Evolutionary conservation across 2,797 vertebrate species (phyloP).

Genomic region (Dipus sagitta): DNA sequence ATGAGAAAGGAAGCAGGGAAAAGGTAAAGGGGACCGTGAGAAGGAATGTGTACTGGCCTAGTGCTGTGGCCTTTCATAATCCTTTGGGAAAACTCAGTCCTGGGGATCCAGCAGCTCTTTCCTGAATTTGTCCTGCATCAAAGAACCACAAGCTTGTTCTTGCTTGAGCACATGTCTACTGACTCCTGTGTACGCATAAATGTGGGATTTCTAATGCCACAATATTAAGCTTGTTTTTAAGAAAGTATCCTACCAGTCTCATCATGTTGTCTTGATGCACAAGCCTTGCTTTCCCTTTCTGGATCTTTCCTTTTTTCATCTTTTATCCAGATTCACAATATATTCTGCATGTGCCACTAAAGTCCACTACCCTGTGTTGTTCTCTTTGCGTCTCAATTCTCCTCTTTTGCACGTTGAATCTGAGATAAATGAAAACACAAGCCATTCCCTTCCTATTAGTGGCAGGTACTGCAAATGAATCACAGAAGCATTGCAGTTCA

Average conservation of each 20-base stretch:
- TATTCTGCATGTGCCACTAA: not conserved
- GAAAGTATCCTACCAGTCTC: not conserved
- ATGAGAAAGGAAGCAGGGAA: constrained; percentile 73
- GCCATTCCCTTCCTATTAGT: not conserved
- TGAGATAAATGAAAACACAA: not conserved
- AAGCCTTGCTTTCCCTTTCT: not conserved
- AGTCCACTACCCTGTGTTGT: not conserved
- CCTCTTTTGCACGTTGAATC: not conserved
- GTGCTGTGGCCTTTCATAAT: constrained; percentile 56
- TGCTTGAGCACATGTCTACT: not conserved
- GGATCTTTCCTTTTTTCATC: not conserved
- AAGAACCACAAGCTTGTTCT: constrained; percentile 38
- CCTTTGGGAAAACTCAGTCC: constrained; percentile 72
- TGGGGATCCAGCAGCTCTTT: constrained; percentile 25
- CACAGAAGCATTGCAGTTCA: not conserved
- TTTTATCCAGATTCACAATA: not conserved
- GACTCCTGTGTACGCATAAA: not conserved
- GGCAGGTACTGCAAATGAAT: constrained; percentile 12
- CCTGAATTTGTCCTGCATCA: constrained; percentile 63
- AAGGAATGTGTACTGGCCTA: constrained; percentile 71
- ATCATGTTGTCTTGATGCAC: not conserved
- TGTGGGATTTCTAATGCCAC: constrained; percentile 8
- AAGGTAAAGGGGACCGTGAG: constrained; percentile 80
- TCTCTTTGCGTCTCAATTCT: constrained; percentile 1
- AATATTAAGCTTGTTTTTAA: constrained; percentile 30